Base-by-base conservation (phyloP, 30 jellyfish, hydroid and myxozoan genomes). In the Cassiopea xamachana region DNA sequence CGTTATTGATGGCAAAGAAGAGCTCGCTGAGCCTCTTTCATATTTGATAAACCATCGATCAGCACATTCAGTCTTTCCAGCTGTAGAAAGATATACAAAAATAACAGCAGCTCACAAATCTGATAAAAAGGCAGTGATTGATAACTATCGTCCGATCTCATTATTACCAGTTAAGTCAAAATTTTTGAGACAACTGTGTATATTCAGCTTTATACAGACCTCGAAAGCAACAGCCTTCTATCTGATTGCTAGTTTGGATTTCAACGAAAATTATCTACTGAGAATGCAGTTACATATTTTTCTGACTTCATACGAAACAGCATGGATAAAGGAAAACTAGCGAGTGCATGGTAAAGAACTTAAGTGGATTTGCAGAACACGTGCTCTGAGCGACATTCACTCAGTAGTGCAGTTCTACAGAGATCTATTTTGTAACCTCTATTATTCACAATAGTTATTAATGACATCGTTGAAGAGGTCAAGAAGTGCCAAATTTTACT, bases 291-390 rank as follows among this genome's bases (percentile, higher is more conserved):
- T 59, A 80, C 89, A 48, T 50, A 51, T 27, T 80, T 46, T 51
- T 64, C 80, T 80, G 89, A 80, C 82, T 80, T 80, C 79, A 80
- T 50, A 80, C 62, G 62, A 48, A 80, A 81, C 79, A 80, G 61
- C 80, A 59, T 80, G 89, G 89, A 51, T 80, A 80, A 51, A 64
- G 74, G 74, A 5, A 64, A 64, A 64, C 74, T 64, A 64, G 39
- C 39, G 39, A 82, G 82, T 48, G 48, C 72, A 16, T 46, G 90
- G 90, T 16, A 60, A 80, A 18, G 48, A 67, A 47, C 70, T 46
- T 82, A 69, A 77, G 67, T 80, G 89, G 89, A 16, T 49, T 55
- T 79, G 13, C 78, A 51, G 58, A 79, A 43, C 43, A 80, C 48
- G 1, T 82, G 83, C 44, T 82, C 90, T 59, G 80, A 82, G 71